Evolutionary conservation across 1,140 invertebrate species (phyloP).

Genomic region (Bombus consobrinus): DNA sequence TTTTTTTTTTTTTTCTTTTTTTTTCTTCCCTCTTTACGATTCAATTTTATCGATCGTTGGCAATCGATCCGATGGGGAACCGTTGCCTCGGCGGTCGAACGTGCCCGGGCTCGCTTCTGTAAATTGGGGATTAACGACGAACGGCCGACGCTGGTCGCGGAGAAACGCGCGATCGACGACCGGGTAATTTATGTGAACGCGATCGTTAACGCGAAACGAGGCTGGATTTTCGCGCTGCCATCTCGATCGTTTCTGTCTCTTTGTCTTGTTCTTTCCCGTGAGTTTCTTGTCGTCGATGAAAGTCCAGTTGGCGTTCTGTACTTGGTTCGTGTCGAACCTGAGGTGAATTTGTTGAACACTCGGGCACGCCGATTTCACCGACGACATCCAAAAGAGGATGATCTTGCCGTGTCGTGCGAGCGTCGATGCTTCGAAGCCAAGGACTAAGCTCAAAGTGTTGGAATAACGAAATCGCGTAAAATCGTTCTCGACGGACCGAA

Average conservation of each 20-base stretch:
- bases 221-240: conserved; percentile 29
- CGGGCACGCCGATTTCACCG: neutral
- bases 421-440: neutral
- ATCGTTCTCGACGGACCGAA: neutral
- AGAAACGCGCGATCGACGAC: conserved; percentile 29
- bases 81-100: neutral
- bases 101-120: neutral
- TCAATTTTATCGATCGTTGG: conserved; percentile 48
- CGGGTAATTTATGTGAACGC: conserved; percentile 25
- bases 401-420: neutral
- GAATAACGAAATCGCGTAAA: neutral
- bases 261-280: neutral
- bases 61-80: neutral
- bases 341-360: neutral
- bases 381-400: neutral
- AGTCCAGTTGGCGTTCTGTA: neutral
- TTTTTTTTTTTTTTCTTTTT: neutral
- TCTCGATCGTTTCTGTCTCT: neutral
- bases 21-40: conserved; percentile 41
- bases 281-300: neutral
- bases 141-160: conserved; percentile 21
- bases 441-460: rapidly evolving
- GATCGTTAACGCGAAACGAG: conserved; percentile 44
- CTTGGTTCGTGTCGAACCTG: neutral
- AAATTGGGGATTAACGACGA: conserved; percentile 41